Percentiles rank a stretch among this genome's conserved stretches.
These are phyloP conservation scores for Lagorchestes hirsutus DNA, from an alignment of 2,797 vertebrate species.

Conservation along the genomic window DNA sequence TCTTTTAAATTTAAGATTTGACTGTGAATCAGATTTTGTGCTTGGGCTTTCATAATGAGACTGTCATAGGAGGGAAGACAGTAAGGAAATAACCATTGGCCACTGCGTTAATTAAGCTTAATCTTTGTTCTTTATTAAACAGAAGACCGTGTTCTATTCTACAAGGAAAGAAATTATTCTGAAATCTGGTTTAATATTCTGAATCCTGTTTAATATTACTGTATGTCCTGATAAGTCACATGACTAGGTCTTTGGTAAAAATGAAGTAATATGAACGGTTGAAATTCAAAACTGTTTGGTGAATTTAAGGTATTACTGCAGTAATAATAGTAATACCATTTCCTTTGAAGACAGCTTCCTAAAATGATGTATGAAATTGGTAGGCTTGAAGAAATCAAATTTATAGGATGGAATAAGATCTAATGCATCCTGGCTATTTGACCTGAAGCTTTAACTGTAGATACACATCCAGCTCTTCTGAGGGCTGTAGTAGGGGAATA, in stretches of 20 bases:
- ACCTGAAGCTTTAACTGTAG: neutral
- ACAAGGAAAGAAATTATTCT: slow-evolving; percentile 2
- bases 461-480: neutral
- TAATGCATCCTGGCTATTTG: slow-evolving; percentile 35
- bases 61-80: slow-evolving; percentile 14
- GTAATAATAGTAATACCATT: neutral
- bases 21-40: slow-evolving; percentile 15
- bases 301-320: slow-evolving; percentile 16
- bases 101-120: slow-evolving; percentile 39
- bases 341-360: slow-evolving; percentile 33
- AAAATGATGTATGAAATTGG: slow-evolving; percentile 29
- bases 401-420: slow-evolving; percentile 8
- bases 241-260: neutral
- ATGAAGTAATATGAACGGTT: slow-evolving; percentile 5
- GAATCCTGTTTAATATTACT: neutral
- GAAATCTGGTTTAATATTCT: slow-evolving; percentile 3
- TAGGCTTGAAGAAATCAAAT: slow-evolving; percentile 34
- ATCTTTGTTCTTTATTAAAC: slow-evolving; percentile 50
- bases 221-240: neutral
- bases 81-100: slow-evolving; percentile 31
- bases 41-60: slow-evolving; percentile 21
- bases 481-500: neutral
- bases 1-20: slow-evolving; percentile 16
- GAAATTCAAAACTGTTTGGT: neutral
- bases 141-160: slow-evolving; percentile 11